Evolutionary conservation across 2,113 vertebrate species (phyloP).

Genomic region (Alligator sinensis): DNA sequence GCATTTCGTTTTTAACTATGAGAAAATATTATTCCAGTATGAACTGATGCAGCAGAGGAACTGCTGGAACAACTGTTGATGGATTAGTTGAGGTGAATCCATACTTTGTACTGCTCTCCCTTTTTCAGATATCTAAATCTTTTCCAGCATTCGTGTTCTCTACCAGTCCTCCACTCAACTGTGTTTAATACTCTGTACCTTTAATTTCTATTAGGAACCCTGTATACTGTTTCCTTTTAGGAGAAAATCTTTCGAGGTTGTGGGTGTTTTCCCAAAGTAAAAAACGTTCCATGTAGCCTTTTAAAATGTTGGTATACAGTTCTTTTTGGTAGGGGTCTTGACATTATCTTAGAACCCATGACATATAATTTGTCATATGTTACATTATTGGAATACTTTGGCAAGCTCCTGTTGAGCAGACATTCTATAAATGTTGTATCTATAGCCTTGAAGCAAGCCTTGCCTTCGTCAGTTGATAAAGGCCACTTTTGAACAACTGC

Average conservation of each 20-base stretch:
- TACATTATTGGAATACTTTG: background rate
- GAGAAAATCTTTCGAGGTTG: constrained; percentile 22
- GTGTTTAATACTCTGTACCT: background rate
- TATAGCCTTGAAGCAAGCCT: constrained; percentile 21
- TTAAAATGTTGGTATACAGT: background rate
- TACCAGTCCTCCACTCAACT: background rate
- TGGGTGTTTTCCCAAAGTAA: background rate
- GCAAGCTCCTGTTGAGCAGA: background rate
- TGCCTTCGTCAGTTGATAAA: background rate
- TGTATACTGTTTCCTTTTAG: constrained; percentile 4
- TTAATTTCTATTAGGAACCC: background rate
- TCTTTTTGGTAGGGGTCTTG: background rate
- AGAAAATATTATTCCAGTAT: background rate
- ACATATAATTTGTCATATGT: constrained; percentile 20
- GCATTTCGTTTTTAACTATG: background rate
- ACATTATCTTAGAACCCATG: background rate
- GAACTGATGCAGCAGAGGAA: background rate
- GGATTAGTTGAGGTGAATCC: background rate
- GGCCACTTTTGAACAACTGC: background rate
- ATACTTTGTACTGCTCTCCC: background rate
- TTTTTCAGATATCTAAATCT: background rate
- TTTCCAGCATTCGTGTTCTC: background rate
- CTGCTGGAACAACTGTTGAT: background rate
- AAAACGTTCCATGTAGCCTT: background rate
- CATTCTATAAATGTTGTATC: background rate